A percentile compares a stretch with the other conserved stretches of the same genome.
Evolutionary conservation across 2,113 vertebrate species (phyloP).

Genomic region (Otus sunia): DNA sequence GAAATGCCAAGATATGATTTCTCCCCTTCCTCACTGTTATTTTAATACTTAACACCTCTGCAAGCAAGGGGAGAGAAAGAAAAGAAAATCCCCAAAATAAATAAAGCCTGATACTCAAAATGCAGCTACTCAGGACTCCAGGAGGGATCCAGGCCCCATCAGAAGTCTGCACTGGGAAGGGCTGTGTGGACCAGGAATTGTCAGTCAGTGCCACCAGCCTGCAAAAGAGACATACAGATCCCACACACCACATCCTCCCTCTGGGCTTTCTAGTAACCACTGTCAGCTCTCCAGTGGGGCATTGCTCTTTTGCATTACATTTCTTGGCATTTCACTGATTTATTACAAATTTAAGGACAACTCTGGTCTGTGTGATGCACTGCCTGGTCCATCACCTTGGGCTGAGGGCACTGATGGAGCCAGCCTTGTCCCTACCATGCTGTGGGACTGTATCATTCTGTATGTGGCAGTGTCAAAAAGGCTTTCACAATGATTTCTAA

Average conservation of each 20-base stretch:
- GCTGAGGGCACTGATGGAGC: not conserved
- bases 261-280: not conserved
- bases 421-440: rapidly evolving
- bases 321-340: not conserved
- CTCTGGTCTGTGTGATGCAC: not conserved
- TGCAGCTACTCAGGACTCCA: not conserved
- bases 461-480: not conserved
- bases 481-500: not conserved
- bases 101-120: not conserved
- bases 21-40: not conserved
- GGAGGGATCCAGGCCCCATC: not conserved
- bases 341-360: not conserved
- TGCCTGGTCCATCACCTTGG: not conserved
- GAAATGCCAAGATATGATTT: constrained; percentile 41
- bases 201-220: not conserved
- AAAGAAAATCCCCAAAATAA: not conserved
- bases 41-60: constrained; percentile 28
- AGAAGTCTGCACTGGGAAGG: not conserved
- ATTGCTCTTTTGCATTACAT: not conserved
- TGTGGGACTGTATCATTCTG: not conserved
- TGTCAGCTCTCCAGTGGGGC: not conserved
- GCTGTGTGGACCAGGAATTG: not conserved
- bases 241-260: rapidly evolving
- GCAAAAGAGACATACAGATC: not conserved
- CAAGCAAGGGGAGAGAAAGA: not conserved